These are phyloP conservation scores for Mizuhopecten yessoensis DNA, from an alignment of 1,140 invertebrate genomes.

Conservation along the genomic window DNA sequence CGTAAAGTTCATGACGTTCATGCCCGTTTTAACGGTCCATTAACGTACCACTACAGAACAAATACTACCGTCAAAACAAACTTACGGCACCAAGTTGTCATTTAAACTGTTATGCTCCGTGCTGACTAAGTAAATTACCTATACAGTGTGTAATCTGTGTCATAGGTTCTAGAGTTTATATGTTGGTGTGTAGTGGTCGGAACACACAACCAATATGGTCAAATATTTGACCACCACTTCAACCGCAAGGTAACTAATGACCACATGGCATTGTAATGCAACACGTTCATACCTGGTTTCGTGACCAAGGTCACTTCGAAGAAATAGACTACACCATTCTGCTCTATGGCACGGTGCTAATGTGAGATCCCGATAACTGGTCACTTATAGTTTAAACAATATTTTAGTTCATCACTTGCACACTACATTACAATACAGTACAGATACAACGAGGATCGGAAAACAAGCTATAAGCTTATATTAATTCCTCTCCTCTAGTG, in stretches of 20 bases:
- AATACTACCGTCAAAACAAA: no score
- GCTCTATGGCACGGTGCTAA: no score
- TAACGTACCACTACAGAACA: neutral
- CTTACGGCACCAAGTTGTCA: no score
- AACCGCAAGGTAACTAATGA: neutral
- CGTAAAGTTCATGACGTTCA: neutral
- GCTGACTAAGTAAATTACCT: neutral
- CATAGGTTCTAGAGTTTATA: neutral
- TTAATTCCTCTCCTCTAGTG: no score
- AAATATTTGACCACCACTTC: constrained; percentile 21
- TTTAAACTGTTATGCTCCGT: neutral
- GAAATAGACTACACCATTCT: no score
- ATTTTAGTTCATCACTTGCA: no score
- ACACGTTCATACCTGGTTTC: neutral
- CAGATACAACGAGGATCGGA: no score
- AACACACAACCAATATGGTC: constrained; percentile 25
- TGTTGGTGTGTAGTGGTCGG: neutral
- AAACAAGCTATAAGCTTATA: no score
- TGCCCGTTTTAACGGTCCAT: neutral
- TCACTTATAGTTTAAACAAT: no score
- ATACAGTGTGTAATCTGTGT: neutral
- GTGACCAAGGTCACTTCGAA: neutral
- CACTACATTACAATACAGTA: no score
- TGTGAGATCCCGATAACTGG: no score
- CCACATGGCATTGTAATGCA: no score